Conservation (phyloP, 1,140 invertebrate species). For the Ephestia elutella region DNA sequence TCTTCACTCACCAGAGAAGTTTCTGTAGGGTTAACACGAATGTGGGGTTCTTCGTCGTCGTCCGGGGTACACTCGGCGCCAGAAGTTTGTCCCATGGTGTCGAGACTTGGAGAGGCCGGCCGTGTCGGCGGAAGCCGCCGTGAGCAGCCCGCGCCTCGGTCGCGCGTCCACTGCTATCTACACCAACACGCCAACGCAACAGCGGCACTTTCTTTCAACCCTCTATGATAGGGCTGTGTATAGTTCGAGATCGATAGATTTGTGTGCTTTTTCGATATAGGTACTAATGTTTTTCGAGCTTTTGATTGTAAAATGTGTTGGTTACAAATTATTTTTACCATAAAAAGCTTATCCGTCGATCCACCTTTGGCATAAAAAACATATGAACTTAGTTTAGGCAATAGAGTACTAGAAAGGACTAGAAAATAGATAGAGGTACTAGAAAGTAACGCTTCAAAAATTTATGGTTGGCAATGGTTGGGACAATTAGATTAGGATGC, state of each 20-base stretch:
- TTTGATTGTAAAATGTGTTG: too few relatives aligned
- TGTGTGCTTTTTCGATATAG: not conserved
- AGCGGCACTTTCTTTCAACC: conserved; percentile 26
- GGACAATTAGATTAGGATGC: too few relatives aligned
- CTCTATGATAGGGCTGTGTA: conserved; percentile 27
- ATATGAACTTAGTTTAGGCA: too few relatives aligned
- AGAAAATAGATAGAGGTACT: too few relatives aligned
- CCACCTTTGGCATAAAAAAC: too few relatives aligned
- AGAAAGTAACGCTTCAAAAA: too few relatives aligned
- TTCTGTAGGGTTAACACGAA: conserved; percentile 53
- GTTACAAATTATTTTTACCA: too few relatives aligned
- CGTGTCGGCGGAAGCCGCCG: conserved; percentile 37
- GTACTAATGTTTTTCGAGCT: too few relatives aligned
- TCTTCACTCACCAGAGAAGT: conserved; percentile 48
- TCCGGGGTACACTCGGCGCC: conserved; percentile 48
- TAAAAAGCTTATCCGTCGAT: too few relatives aligned
- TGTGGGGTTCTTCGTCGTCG: conserved; percentile 54
- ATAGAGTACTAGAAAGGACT: too few relatives aligned
- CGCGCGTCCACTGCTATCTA: conserved; percentile 61
- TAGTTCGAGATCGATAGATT: conserved; percentile 22
- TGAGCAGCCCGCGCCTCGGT: conserved; percentile 57
- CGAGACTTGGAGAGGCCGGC: conserved; percentile 20
- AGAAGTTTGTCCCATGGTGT: conserved; percentile 56
- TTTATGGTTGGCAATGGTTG: too few relatives aligned
- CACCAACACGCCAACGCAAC: conserved; percentile 45